Evolutionary conservation across 2,113 vertebrate species (phyloP).

Genomic region (Gopherus flavomarginatus): DNA sequence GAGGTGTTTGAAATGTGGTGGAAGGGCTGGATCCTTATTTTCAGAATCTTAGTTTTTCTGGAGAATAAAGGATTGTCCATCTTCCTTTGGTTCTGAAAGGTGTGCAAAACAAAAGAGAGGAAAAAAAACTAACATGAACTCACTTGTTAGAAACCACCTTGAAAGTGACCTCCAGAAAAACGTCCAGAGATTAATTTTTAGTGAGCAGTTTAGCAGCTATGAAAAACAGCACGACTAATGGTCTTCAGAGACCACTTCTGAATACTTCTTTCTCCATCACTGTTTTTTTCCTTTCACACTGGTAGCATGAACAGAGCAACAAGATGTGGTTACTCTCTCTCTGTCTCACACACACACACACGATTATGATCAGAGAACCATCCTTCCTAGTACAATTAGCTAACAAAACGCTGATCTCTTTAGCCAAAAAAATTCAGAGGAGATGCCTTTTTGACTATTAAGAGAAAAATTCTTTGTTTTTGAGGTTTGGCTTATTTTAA

Average conservation of each 20-base stretch:
- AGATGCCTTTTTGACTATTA: conserved; percentile 50
- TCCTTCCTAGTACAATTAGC: not conserved
- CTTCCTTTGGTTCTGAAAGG: not conserved
- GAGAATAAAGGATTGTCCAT: not conserved
- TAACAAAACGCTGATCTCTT: conserved; percentile 63
- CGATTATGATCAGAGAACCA: not conserved
- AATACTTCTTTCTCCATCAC: rapidly evolving
- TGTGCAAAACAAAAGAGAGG: not conserved
- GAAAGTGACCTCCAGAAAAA: not conserved
- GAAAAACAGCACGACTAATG: rapidly evolving
- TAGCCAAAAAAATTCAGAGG: not conserved
- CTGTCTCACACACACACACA: not conserved
- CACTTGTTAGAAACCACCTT: not conserved
- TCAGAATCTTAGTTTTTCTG: not conserved
- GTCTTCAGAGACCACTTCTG: not conserved
- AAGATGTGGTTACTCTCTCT: rapidly evolving
- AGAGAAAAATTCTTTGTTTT: conserved; percentile 13
- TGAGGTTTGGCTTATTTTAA: conserved; percentile 34
- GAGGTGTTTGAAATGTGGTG: not conserved
- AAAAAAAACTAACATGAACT: not conserved
- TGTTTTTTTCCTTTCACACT: not conserved
- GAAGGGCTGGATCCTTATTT: not conserved
- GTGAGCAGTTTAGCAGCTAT: rapidly evolving
- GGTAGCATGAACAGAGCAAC: not conserved
- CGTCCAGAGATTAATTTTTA: rapidly evolving